phyloP scores from a whole-genome alignment of 2,888 invertebrate genomes.

The Ommatoiulus sabulosus region DNA sequence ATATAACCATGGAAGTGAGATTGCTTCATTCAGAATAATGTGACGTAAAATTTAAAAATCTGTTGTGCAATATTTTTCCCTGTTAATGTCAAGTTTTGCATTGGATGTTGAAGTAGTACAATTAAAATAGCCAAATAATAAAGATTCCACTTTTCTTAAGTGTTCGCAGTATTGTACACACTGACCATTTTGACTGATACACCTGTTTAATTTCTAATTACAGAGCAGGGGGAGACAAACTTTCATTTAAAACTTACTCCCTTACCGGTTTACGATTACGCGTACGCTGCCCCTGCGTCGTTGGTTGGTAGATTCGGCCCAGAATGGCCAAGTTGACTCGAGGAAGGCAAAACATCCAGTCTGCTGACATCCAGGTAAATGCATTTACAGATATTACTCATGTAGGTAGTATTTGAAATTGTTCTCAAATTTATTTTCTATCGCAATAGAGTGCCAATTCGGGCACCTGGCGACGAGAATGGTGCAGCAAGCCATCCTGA shows the following conservation, averaged over 20 bases:
- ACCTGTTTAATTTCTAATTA: neutral
- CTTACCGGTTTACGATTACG: constrained; percentile 49
- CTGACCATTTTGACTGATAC: neutral
- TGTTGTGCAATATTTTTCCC: neutral
- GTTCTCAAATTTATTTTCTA: neutral
- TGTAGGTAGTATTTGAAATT: neutral
- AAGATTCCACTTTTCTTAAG: neutral
- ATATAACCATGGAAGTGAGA: too few species aligned
- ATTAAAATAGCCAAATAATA: neutral
- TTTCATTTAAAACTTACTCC: constrained; percentile 51
- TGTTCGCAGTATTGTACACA: neutral
- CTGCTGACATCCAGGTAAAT: constrained; percentile 53
- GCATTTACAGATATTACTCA: neutral
- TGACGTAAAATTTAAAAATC: too few species aligned
- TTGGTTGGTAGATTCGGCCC: constrained; percentile 84
- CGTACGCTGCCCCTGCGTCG: constrained; percentile 55
- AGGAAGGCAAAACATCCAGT: constrained; percentile 63
- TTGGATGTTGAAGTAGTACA: neutral
- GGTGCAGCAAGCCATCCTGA: constrained; percentile 51
- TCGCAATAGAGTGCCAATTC: constrained; percentile 51
- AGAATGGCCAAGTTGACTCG: constrained; percentile 99
- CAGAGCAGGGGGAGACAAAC: constrained; percentile 55
- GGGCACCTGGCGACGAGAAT: constrained; percentile 54
- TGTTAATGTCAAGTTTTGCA: neutral
- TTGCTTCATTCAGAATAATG: too few species aligned